Percentiles rank a stretch among this genome's conserved stretches.
These are phyloP conservation scores for Botia almorhae DNA, from an alignment of 2,797 vertebrate species.

Conservation along the genomic window DNA sequence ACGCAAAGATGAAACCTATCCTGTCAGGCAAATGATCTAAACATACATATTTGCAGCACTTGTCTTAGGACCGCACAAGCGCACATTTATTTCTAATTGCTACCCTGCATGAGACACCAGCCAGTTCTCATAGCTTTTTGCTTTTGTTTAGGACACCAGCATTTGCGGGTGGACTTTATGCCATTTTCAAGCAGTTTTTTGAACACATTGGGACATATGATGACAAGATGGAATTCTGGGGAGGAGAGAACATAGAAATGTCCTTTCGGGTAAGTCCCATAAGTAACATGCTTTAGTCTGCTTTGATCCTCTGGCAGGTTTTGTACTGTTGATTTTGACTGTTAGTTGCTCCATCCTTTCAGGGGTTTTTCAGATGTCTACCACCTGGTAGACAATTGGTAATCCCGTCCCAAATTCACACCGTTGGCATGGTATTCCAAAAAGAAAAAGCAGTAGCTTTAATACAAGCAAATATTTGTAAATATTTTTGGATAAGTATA, in stretches of 20 bases:
- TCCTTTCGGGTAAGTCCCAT: conserved; percentile 84
- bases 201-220: conserved; percentile 87
- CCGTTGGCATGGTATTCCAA: no score
- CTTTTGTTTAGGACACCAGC: conserved; percentile 77
- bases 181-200: conserved; percentile 86
- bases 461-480: no score
- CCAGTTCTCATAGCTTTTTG: not conserved
- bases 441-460: no score
- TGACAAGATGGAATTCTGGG: conserved; percentile 90
- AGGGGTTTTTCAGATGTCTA: no score
- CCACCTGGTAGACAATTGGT: no score
- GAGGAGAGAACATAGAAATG: conserved; percentile 91
- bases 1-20: conserved; percentile 81
- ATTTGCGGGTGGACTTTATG: conserved; percentile 86
- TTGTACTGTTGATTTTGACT: no score
- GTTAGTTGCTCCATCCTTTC: no score
- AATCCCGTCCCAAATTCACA: no score
- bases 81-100: not conserved
- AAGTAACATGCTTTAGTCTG: not conserved
- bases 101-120: not conserved
- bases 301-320: no score
- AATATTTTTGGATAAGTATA: not conserved
- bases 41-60: not conserved
- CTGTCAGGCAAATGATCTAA: conserved; percentile 77
- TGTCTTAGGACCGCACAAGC: not conserved